Base-by-base conservation (phyloP, 2,888 invertebrate genomes). In the Volucella inflata region DNA sequence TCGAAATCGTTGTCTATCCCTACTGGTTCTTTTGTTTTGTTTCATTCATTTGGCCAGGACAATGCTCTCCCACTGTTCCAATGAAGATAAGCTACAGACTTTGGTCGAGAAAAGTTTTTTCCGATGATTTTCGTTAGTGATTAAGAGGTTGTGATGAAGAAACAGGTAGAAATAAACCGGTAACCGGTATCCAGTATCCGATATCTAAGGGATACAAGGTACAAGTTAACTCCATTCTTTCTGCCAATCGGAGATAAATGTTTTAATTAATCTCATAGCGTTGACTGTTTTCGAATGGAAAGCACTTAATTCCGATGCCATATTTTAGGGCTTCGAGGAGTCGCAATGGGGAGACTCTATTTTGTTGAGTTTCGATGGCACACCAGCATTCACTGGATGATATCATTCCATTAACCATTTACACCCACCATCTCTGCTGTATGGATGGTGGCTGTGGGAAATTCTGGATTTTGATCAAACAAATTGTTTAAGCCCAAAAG, bases 241-340 rank as follows among this genome's bases (percentile, higher is more conserved):
- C 70, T 80, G 84, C 51, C 84, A 84, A 80, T 75, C 42, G 60
- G 71, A 84, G 84, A 84, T 80, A 84, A 84, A 84, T 84, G 84
- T 80, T 80, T 84, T 84, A 84, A 84, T 84, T 80, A 84, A 84
- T 84, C 65, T 70, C 71, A n/a, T 40, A 48, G 74, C 65, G 75
- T 76, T 84, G 84, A 84, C 84, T 84, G 72, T 80, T 80, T 76
- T 84, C 79, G 60, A 82, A 70, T 71, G 70, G 59, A 65, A 46
- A 48, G 36, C 57, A 80, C 80, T 84, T 80, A 59, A 84, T 75
- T 79, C 40, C 53, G 75, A 59, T 62, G 74, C 75, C 70, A 75
- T 84, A 84, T 80, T 84, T 80, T 51, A 80, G 14, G 77, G 44
- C 62, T n/a, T 59, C 40, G 38, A 38, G 57, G 50, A 46, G 62